Conservation (phyloP, 2,888 invertebrate species). For the Cremastinae sp. region DNA sequence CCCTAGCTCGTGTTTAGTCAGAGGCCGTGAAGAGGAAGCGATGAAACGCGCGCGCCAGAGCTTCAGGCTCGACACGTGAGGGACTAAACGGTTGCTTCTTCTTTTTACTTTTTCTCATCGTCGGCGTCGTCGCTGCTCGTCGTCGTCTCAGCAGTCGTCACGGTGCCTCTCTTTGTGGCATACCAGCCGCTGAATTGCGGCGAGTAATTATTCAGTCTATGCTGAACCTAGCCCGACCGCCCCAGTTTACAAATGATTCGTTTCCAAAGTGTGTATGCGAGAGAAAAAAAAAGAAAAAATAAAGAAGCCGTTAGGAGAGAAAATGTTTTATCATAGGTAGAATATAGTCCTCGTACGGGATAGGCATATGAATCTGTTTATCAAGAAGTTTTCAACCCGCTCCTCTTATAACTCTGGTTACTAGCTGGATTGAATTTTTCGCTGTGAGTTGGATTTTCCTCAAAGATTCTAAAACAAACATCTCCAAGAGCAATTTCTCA, state of each 20-base stretch:
- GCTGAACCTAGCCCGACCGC: conserved; percentile 64
- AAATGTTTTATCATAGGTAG: conserved; percentile 1
- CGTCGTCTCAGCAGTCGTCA: conserved; percentile 25
- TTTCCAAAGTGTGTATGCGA: conserved; percentile 52
- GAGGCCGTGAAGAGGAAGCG: conserved; percentile 23
- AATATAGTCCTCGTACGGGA: conserved; percentile 12
- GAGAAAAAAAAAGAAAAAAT: conserved; percentile 4
- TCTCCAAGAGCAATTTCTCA: too few species aligned
- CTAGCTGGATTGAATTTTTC: conserved; percentile 24
- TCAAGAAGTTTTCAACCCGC: conserved; percentile 34
- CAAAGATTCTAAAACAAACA: too few species aligned
- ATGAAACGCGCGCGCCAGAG: conserved; percentile 48
- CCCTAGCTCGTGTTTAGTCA: conserved; percentile 10
- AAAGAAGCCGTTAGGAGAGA: conserved; percentile 10
- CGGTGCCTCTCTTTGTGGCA: conserved; percentile 51
- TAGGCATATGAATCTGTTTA: conserved; percentile 42
- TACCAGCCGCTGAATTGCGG: conserved; percentile 64
- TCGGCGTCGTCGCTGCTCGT: conserved; percentile 17
- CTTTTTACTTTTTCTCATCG: conserved; percentile 40
- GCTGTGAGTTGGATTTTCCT: conserved; percentile 6
- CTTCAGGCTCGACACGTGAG: conserved; percentile 46
- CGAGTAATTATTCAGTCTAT: conserved; percentile 71
- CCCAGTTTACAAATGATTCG: conserved; percentile 70
- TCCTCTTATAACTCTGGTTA: neutral
- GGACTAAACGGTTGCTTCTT: conserved; percentile 35